These are phyloP conservation scores for Bradynema listronoti DNA, from an alignment of 1,140 invertebrate species.

Conservation along the genomic window DNA sequence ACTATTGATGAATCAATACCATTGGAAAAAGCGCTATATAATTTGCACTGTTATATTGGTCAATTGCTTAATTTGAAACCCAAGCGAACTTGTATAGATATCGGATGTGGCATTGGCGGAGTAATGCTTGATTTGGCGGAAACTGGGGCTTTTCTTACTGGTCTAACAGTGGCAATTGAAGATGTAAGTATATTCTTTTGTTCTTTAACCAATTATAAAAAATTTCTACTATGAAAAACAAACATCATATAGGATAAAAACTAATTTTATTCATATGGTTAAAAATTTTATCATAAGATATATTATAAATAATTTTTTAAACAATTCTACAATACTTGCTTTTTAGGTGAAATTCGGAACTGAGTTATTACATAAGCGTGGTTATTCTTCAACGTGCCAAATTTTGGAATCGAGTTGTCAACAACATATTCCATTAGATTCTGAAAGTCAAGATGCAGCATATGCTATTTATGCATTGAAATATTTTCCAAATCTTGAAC, in stretches of 20 bases:
- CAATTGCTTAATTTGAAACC: conserved; percentile 40
- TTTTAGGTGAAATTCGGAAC: conserved; percentile 49
- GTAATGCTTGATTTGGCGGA: conserved; percentile 48
- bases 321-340: conserved; percentile 7
- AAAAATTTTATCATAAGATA: background rate
- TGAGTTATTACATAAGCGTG: conserved; percentile 32
- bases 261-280: background rate
- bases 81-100: conserved; percentile 44
- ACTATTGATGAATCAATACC: no score
- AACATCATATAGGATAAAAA: conserved; percentile 3
- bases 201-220: background rate
- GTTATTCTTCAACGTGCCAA: conserved; percentile 35
- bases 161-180: conserved; percentile 53
- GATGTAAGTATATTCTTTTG: conserved; percentile 28
- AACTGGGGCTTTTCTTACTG: conserved; percentile 48
- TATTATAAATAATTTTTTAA: background rate
- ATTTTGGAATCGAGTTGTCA: conserved; percentile 64
- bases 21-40: conserved; percentile 37
- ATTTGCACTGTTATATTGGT: conserved; percentile 44
- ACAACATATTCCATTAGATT: conserved; percentile 53
- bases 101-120: conserved; percentile 54
- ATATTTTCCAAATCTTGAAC: conserved; percentile 48
- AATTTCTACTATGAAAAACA: no score
- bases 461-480: conserved; percentile 56
- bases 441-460: conserved; percentile 43